Conservation (phyloP, 2,113 vertebrate genomes). For the Dascyllus trimaculatus region DNA sequence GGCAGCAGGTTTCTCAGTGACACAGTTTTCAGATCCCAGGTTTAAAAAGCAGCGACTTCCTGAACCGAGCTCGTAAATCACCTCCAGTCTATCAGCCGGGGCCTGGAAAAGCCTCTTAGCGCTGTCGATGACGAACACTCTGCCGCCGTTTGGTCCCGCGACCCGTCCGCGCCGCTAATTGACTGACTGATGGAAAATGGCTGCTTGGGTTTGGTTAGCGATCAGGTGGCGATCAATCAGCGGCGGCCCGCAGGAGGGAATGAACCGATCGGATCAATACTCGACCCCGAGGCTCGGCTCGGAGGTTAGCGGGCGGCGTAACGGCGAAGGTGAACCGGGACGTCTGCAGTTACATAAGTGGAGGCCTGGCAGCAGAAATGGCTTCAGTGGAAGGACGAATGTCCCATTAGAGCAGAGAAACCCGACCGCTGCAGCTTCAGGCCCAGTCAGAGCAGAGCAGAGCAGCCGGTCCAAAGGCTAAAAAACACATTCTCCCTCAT, state of each 20-base stretch:
- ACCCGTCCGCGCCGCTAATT: conserved; percentile 42
- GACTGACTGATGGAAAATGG: conserved; percentile 56
- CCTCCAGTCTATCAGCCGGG: too few species aligned
- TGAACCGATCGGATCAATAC: conserved; percentile 51
- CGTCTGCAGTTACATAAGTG: not conserved
- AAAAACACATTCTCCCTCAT: too few species aligned
- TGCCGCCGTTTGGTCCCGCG: not conserved
- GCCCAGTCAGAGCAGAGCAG: too few species aligned
- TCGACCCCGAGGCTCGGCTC: conserved; percentile 32
- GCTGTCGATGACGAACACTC: not conserved
- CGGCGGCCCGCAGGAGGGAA: not conserved
- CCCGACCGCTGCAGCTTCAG: too few species aligned
- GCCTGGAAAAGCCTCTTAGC: not conserved
- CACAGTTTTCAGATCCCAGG: too few species aligned
- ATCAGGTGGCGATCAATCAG: conserved; percentile 54
- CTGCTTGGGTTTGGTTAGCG: conserved; percentile 41
- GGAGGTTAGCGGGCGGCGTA: not conserved
- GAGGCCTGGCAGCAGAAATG: not conserved
- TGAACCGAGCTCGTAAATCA: too few species aligned
- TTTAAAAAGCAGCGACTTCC: too few species aligned
- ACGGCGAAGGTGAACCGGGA: conserved; percentile 15
- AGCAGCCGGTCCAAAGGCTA: too few species aligned
- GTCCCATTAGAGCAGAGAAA: not conserved
- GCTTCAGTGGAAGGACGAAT: conserved; percentile 30
- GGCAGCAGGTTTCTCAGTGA: too few species aligned